phyloP scores from a whole-genome alignment of 2,888 invertebrate genomes.

The Shargacucullia verbasci region DNA sequence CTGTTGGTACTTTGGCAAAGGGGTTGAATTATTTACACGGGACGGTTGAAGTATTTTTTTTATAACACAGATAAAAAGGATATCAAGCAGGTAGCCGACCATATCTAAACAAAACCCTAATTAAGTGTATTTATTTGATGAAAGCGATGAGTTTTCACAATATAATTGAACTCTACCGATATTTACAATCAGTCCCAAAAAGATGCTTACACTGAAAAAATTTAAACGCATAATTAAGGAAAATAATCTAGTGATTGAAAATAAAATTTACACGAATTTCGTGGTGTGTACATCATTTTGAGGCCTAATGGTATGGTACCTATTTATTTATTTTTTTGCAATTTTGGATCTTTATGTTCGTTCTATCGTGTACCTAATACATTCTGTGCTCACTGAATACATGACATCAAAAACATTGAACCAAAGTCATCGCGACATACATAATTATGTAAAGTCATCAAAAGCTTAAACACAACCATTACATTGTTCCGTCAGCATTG shows the following conservation, averaged over 20 bases:
- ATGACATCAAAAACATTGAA: background rate
- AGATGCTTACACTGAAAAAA: too few species aligned
- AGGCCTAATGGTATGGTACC: too few species aligned
- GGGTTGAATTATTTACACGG: conserved; percentile 68
- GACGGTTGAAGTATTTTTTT: conserved; percentile 62
- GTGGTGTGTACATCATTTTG: too few species aligned
- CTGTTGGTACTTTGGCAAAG: conserved; percentile 63
- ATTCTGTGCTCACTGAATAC: too few species aligned
- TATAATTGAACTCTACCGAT: conserved; percentile 8
- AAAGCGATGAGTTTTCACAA: conserved; percentile 23
- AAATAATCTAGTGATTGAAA: too few species aligned
- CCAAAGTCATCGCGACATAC: background rate
- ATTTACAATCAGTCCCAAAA: too few species aligned
- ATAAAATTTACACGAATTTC: too few species aligned
- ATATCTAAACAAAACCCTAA: conserved; percentile 47
- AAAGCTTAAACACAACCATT: conserved; percentile 12
- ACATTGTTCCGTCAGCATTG: conserved; percentile 26
- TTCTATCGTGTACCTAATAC: too few species aligned
- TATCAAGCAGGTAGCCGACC: conserved; percentile 43
- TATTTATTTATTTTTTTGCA: too few species aligned
- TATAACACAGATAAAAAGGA: conserved; percentile 58
- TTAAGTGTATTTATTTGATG: conserved; percentile 39
- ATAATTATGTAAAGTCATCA: conserved; percentile 10
- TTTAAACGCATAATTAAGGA: too few species aligned
- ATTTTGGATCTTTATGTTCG: background rate